Conservation (phyloP, 2,113 vertebrate genomes). For the Archocentrus centrarchus region DNA sequence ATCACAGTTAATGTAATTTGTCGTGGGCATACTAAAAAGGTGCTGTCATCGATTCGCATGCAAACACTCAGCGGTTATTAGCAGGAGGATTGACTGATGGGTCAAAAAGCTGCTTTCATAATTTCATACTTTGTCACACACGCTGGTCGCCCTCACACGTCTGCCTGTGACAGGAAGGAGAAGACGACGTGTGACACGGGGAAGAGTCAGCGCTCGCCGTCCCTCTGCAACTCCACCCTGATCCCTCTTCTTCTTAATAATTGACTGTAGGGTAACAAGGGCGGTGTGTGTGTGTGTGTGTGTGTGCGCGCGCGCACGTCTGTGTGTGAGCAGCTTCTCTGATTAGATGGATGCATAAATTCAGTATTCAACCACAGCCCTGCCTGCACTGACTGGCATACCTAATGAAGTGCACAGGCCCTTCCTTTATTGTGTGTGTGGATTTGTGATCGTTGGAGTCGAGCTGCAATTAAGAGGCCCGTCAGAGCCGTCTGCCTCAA, state of each 20-base stretch:
- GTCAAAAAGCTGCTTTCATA: slow-evolving; percentile 12
- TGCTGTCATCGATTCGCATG: slow-evolving; percentile 48
- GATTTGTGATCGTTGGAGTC: slow-evolving; percentile 52
- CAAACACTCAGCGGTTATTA: slow-evolving; percentile 46
- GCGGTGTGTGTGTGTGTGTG: neutral
- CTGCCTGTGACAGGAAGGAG: slow-evolving; percentile 3
- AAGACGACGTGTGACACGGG: slow-evolving; percentile 25
- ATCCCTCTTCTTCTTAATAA: slow-evolving; percentile 61
- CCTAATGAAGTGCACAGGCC: slow-evolving; percentile 62
- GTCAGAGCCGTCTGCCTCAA: slow-evolving; percentile 63
- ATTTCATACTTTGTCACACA: neutral
- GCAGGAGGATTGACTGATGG: slow-evolving; percentile 33
- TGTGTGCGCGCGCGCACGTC: neutral
- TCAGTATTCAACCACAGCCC: slow-evolving; percentile 61
- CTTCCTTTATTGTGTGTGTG: slow-evolving; percentile 43
- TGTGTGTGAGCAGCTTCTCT: slow-evolving; percentile 32
- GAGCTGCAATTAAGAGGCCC: slow-evolving; percentile 75
- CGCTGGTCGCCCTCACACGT: neutral
- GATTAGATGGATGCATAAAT: slow-evolving; percentile 48
- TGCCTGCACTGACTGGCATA: slow-evolving; percentile 56
- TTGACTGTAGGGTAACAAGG: slow-evolving; percentile 61
- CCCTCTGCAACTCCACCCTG: slow-evolving; percentile 45
- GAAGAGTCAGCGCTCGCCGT: slow-evolving; percentile 50
- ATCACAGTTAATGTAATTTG: slow-evolving; percentile 58
- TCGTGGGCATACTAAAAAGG: slow-evolving; percentile 56